Evolutionary conservation across 1,140 invertebrate genomes (phyloP).

Genomic region (Armadillidium nasatum): DNA sequence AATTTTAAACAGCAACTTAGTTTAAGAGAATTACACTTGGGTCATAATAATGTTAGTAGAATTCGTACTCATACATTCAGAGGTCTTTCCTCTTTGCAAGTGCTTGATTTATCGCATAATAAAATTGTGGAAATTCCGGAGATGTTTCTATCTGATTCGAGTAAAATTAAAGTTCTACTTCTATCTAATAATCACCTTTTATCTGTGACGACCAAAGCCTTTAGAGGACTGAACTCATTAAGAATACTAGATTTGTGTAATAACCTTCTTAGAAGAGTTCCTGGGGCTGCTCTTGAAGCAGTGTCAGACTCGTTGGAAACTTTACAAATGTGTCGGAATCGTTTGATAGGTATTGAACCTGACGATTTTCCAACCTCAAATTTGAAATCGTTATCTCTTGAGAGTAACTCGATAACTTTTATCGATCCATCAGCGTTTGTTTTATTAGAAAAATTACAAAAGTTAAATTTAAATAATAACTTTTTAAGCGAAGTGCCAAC

Average conservation of each 20-base stretch:
- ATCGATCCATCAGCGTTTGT: slow-evolving; percentile 31
- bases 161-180: slow-evolving; percentile 31
- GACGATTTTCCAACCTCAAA: slow-evolving; percentile 27
- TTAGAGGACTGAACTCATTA: slow-evolving; percentile 26
- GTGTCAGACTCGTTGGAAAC: slow-evolving; percentile 19
- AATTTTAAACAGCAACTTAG: slow-evolving; percentile 72
- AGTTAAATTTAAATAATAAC: slow-evolving; percentile 35
- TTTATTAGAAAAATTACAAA: slow-evolving; percentile 18
- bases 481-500: slow-evolving; percentile 34
- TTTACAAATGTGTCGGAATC: slow-evolving; percentile 38
- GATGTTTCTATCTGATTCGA: slow-evolving; percentile 29
- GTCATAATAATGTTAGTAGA: slow-evolving; percentile 36
- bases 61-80: slow-evolving; percentile 28
- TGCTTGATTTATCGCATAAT: slow-evolving; percentile 39
- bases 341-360: slow-evolving; percentile 31
- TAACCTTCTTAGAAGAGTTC: slow-evolving; percentile 36
- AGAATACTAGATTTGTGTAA: slow-evolving; percentile 35
- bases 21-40: slow-evolving; percentile 29
- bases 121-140: slow-evolving; percentile 29
- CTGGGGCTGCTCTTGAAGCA: slow-evolving; percentile 24
- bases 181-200: slow-evolving; percentile 37
- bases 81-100: slow-evolving; percentile 25
- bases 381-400: slow-evolving; percentile 30
- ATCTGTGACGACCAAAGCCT: slow-evolving; percentile 24
- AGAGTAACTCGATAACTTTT: slow-evolving; percentile 34